Base-by-base conservation (phyloP, 2,888 invertebrate species). In the Melangyna quadrimaculata region DNA sequence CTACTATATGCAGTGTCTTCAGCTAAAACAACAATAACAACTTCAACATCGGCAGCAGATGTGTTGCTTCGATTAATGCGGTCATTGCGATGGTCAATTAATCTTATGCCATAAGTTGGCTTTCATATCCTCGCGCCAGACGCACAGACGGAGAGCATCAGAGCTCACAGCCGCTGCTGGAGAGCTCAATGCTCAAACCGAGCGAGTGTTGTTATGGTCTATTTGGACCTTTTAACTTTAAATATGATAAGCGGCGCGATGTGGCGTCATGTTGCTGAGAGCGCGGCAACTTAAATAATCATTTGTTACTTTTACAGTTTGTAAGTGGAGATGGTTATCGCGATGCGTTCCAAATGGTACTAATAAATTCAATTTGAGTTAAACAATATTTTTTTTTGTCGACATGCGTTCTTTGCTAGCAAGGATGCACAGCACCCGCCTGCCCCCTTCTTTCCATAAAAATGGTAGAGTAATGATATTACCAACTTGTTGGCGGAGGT, bases 321-420 rank as follows among this genome's bases (percentile, higher is more conserved):
- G 80, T 84, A 81, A 77, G 63, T 78, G 70, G 77, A 81, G 77
- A 86, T 86, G 77, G 80, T 59, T 86, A 86, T 86, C 77, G 77
- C 81, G 61, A 67, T 73, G 81, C 81, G 70, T 81, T 77, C 69
- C 81, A 86, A 86, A 86, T 86, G 86, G 77, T 86, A 86, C 57
- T 86, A 86, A 86, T 81, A 86, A 86, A 86, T 84, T 84, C 75
- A 84, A 84, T 84, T 84, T 80, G 80, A 80, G 84, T 75, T 84
- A 55, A 80, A 72, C 71, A 75, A 53, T 80, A 59, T 57, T 45
- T 70, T 70, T 74, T n/a, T n/a, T n/a, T n/a, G n/a, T n/a, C 19
- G 40, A 59, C 61, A 29, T 22, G 10, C 10, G 24, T 37, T 45
- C 51, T 8, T 71, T 10, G 55, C 4, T 12, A 22, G 48, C 29